These are phyloP conservation scores for Prunella fulvescens DNA, from an alignment of 2,113 vertebrate species.

Conservation along the genomic window DNA sequence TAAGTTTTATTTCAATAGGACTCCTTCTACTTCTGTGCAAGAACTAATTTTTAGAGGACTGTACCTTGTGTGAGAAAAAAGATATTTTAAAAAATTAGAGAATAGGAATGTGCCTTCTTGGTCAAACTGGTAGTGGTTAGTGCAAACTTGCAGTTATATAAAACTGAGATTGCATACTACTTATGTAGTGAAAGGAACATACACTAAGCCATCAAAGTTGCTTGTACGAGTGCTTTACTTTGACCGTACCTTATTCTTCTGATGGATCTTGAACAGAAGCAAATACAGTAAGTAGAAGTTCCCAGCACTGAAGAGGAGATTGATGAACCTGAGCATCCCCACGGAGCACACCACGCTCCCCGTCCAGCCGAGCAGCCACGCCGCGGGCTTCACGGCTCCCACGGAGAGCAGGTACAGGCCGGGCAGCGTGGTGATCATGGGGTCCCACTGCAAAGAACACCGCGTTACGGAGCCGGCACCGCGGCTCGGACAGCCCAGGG, in stretches of 20 bases:
- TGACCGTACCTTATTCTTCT: constrained; percentile 82
- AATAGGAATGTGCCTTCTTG: not conserved
- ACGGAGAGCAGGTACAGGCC: constrained; percentile 91
- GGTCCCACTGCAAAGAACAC: constrained; percentile 85
- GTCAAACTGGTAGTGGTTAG: not conserved
- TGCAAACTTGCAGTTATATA: not conserved
- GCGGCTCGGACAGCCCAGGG: rapidly evolving
- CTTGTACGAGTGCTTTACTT: rapidly evolving
- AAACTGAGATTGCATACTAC: not conserved
- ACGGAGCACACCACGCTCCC: constrained; percentile 84
- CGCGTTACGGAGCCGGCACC: rapidly evolving
- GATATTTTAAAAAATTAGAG: rapidly evolving
- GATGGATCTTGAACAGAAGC: constrained; percentile 84
- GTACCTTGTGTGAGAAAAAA: not conserved
- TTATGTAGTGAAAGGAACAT: rapidly evolving
- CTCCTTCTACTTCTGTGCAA: not conserved
- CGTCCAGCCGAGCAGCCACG: constrained; percentile 84
- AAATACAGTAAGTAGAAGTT: constrained; percentile 91
- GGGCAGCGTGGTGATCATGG: constrained; percentile 95
- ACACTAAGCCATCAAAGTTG: not conserved
- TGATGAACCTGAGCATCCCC: constrained; percentile 92
- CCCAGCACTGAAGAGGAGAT: constrained; percentile 91
- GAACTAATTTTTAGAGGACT: not conserved
- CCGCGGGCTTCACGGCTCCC: constrained; percentile 84
- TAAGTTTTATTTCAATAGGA: not conserved